phyloP scores from a whole-genome alignment of 2,113 vertebrate species.

The Turdus rufiventris region DNA sequence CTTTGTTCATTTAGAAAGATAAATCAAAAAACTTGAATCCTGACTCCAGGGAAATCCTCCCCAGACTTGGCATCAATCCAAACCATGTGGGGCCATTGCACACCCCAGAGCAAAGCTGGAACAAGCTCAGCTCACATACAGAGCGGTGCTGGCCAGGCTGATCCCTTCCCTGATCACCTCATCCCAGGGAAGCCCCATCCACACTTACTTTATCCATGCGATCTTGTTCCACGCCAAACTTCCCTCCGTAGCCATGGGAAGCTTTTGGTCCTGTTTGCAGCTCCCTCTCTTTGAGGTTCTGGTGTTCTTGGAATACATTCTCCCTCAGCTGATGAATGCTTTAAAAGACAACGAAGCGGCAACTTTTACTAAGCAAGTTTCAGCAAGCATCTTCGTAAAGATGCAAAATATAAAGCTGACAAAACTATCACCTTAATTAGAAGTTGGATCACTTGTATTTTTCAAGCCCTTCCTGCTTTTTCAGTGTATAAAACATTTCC shows the following conservation, averaged over 20 bases:
- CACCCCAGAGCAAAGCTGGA: neutral
- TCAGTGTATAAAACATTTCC: neutral
- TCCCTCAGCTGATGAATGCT: slow-evolving; percentile 90
- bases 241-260: slow-evolving; percentile 92
- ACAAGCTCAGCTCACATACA: neutral
- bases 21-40: neutral
- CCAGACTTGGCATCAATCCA: neutral
- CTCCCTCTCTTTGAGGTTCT: slow-evolving; percentile 87
- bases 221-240: slow-evolving; percentile 92
- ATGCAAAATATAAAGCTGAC: neutral
- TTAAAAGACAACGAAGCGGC: neutral
- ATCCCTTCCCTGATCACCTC: neutral
- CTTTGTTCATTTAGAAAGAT: neutral
- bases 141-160: neutral
- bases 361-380: neutral
- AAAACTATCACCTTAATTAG: neutral
- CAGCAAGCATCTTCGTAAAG: neutral
- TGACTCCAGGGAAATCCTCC: neutral
- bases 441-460: neutral
- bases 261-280: slow-evolving; percentile 85
- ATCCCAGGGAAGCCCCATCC: neutral
- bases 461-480: neutral
- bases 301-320: slow-evolving; percentile 89
- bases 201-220: slow-evolving; percentile 92
- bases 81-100: fast-evolving